phyloP scores from a whole-genome alignment of 2,113 vertebrate species.

The Nothobranchius furzeri region DNA sequence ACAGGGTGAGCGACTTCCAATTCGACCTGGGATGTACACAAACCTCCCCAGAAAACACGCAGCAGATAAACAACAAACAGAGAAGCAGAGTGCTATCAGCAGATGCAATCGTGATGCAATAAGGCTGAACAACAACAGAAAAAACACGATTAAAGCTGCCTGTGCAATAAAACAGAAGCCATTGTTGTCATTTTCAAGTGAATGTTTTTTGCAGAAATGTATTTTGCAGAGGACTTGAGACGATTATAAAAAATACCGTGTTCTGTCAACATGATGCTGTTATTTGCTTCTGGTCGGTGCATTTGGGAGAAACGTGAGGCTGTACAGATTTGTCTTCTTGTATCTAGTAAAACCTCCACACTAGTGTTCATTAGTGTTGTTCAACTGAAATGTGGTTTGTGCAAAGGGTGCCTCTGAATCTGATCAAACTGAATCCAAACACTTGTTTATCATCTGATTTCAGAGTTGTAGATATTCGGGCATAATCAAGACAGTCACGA shows the following conservation, averaged over 20 bases:
- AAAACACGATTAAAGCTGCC: slow-evolving; percentile 61
- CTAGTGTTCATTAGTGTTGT: background rate
- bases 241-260: slow-evolving; percentile 15
- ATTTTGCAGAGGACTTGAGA: slow-evolving; percentile 14
- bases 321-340: background rate
- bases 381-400: background rate
- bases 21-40: slow-evolving; percentile 55
- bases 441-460: background rate
- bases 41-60: slow-evolving; percentile 22
- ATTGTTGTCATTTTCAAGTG: slow-evolving; percentile 27
- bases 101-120: slow-evolving; percentile 71
- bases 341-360: background rate
- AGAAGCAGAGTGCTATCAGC: slow-evolving; percentile 55
- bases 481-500: background rate
- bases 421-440: background rate
- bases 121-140: slow-evolving; percentile 51
- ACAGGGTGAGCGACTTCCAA: slow-evolving; percentile 70
- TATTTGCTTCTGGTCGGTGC: slow-evolving; percentile 13
- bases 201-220: slow-evolving; percentile 25
- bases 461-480: background rate
- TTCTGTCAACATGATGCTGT: slow-evolving; percentile 9
- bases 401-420: background rate
- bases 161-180: slow-evolving; percentile 43
- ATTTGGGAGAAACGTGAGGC: slow-evolving; percentile 1
- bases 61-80: slow-evolving; percentile 62